Base-by-base conservation (phyloP, 2,113 vertebrate genomes). In the Conger conger region DNA sequence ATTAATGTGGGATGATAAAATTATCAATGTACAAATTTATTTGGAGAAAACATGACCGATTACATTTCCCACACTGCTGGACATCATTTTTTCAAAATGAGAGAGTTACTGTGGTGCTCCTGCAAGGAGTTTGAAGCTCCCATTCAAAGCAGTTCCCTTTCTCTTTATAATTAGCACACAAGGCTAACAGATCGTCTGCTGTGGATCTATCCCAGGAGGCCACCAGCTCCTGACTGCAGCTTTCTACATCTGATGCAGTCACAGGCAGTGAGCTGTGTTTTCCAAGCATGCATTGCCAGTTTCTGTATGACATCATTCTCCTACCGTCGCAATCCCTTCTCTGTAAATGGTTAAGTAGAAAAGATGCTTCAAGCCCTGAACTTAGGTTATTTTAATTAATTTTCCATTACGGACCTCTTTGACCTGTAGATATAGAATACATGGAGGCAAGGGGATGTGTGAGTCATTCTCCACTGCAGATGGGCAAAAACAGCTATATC, bases 101-200 rank as follows among this genome's bases (percentile, higher is more conserved):
- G 78, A 54, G 5, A 33, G 42, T 35, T 83, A 30, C 18, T 38
- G 30, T 57, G 13, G 60, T 27, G 6, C 2, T 18, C 50, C 8
- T 33, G 82, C 85, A 33, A 7, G 33, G 33, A 9, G 63, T 23
- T 86, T 73, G 36, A 82, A 77, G 84, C 85, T 86, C 57, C 36
- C 80, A 73, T 57, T 85, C 85, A 2, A 88, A 86, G 86, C 76
- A 53, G 16, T 84, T 87, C 23, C 42, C 76, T 45, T 87, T 78
- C 86, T 87, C 84, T 88, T 91, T 53, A 78, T 89, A 88, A 89
- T 91, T 89, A 91, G 86, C 90, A 87, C 86, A 91, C 89, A 76
- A 86, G 87, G 88, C 85, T 87, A 88, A 81, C 86, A 88, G 83
- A 82, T 89, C 87, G 86, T 88, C 88, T 86, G 87, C 87, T 87